A percentile compares a stretch with the other conserved stretches of the same genome.
Evolutionary conservation across 2,113 vertebrate genomes (phyloP).

Genomic region (Phrynosoma platyrhinos): DNA sequence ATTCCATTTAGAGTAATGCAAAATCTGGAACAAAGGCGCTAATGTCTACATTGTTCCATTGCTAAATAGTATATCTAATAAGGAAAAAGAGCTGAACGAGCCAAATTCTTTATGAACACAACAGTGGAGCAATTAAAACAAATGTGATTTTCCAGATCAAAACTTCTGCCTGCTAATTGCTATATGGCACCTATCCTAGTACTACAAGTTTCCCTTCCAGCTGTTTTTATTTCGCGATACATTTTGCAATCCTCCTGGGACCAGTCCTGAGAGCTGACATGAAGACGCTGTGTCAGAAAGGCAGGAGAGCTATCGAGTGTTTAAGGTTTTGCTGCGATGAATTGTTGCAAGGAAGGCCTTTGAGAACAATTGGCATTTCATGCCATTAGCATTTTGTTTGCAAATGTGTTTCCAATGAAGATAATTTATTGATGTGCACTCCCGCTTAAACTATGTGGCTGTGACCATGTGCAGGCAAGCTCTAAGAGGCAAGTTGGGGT

Average conservation of each 20-base stretch:
- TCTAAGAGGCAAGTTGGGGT: accelerated
- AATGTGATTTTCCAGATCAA: conserved; percentile 81
- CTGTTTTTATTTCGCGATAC: conserved; percentile 81
- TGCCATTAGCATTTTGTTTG: conserved; percentile 52
- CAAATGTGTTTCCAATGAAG: conserved; percentile 68
- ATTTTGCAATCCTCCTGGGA: conserved; percentile 62
- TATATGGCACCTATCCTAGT: conserved; percentile 74
- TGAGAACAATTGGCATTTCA: conserved; percentile 55
- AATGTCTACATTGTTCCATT: conserved; percentile 70
- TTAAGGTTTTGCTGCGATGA: conserved; percentile 60
- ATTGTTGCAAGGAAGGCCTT: conserved; percentile 44
- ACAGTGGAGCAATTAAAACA: conserved; percentile 78
- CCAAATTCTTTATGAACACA: conserved; percentile 66
- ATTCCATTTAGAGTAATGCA: conserved; percentile 59
- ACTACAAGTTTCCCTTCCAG: conserved; percentile 74
- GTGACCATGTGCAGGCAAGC: background rate
- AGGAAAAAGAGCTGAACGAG: conserved; percentile 62
- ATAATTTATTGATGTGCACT: conserved; percentile 53
- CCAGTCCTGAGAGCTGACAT: conserved; percentile 70
- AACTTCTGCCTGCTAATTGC: conserved; percentile 70
- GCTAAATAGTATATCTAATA: conserved; percentile 73
- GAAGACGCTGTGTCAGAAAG: conserved; percentile 58
- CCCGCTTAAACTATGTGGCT: background rate
- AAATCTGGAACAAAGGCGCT: conserved; percentile 67
- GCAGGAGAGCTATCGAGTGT: conserved; percentile 61